phyloP scores from a whole-genome alignment of 2,113 vertebrate species.

The Vidua chalybeata region DNA sequence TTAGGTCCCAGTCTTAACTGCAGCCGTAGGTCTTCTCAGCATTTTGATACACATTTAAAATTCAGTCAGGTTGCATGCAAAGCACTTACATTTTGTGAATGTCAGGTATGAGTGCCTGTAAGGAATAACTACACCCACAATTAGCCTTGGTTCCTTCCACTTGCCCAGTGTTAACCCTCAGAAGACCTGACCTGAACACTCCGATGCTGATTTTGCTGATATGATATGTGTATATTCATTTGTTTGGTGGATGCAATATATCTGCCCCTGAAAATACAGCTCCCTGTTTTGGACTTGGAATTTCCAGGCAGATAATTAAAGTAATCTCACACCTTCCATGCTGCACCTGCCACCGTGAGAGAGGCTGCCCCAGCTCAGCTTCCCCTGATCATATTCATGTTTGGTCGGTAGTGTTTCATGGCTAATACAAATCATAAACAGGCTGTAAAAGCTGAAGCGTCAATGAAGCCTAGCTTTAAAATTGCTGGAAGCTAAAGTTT shows the following conservation, averaged over 20 bases:
- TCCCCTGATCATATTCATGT: not conserved
- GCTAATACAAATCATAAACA: constrained; percentile 63
- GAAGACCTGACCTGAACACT: not conserved
- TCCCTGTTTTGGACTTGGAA: not conserved
- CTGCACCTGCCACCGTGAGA: not conserved
- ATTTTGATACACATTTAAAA: not conserved
- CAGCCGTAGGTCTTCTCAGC: not conserved
- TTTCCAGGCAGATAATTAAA: constrained; percentile 37
- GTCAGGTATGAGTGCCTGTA: not conserved
- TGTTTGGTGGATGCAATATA: not conserved
- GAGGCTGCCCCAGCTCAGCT: not conserved
- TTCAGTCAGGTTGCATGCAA: not conserved
- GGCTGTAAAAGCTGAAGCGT: constrained; percentile 9
- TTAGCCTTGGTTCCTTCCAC: not conserved
- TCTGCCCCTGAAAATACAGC: not conserved
- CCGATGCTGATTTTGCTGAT: not conserved
- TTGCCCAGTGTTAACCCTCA: not conserved
- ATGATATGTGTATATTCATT: not conserved
- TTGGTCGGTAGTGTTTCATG: not conserved
- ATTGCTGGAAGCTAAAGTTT: constrained; percentile 67
- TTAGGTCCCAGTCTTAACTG: not conserved
- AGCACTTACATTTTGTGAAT: not conserved
- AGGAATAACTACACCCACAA: not conserved
- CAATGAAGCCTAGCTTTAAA: constrained; percentile 56
- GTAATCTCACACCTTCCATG: not conserved